Evolutionary conservation across 2,113 vertebrate species (phyloP), one percentile per base, ranked within the genome.

Genomic region (Lophura nycthemera): DNA sequence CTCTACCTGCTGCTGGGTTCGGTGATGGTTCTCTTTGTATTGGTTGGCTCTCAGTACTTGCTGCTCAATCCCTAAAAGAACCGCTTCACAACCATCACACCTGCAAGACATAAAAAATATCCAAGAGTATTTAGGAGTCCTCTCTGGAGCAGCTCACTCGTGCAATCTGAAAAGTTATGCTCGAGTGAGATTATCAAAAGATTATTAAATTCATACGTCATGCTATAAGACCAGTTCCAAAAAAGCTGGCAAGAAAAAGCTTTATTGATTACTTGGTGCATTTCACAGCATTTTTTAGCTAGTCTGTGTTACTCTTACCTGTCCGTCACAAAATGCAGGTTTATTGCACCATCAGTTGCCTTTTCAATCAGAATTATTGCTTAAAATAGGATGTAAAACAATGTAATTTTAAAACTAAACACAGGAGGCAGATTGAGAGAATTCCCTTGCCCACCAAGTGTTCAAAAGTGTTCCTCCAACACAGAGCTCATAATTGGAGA

Each of bases 41-140:
- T 98, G 97, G 95, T 98, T 98, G 89, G 98, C 98, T 95, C 98
- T 95, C 85, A 98, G 95, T 32, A 98, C 98, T 91, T 99, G 98
- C 91, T 98, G 98, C 73, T 98, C 98, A 38, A 98, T 98, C 85
- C 98, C 97, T 69, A 98, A 80, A 65, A 98, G 97, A 69, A 98
- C 98, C 0, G 97, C 97, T 92, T 98, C 98, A 40, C 98, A 99
- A 82, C 98, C 97, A 25, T 98, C 97, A 1, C 98, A 99, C 98
- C 98, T 99, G 92, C 73, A 89, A 86, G 73, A 91, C 0, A 94
- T 43, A 84, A 90, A 86, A 5, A 0, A 36, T 5, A 52, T 47
- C 65, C 84, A 65, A 69, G 34, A n/a, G 11, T 8, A 29, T n/a
- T 86, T 59, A 38, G 0, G 4, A 34, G 27, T 56, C 69, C 66